These are phyloP conservation scores for Nibea albiflora DNA, from an alignment of 2,113 vertebrate genomes.

Conservation along the genomic window DNA sequence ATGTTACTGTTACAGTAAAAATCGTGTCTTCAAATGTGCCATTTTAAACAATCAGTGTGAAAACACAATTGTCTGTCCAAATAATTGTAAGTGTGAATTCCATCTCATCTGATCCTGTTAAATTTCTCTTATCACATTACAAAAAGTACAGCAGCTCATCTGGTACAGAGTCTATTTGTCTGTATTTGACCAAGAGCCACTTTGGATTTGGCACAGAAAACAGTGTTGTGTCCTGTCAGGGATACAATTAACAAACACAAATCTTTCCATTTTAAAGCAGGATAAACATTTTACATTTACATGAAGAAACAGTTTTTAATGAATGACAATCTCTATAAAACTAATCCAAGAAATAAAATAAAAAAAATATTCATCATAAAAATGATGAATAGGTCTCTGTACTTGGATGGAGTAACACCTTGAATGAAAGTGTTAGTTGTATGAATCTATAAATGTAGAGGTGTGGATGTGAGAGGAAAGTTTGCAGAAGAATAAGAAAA, in stretches of 20 bases:
- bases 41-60: slow-evolving; percentile 3
- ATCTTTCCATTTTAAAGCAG: background rate
- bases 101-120: slow-evolving; percentile 13
- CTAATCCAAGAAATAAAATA: background rate
- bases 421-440: background rate
- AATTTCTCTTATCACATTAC: slow-evolving; percentile 23
- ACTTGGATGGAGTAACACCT: background rate
- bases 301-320: background rate
- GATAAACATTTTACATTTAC: background rate
- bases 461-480: background rate
- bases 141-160: background rate
- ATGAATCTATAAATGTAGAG: background rate
- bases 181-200: slow-evolving; percentile 14
- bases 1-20: background rate
- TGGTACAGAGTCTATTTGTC: slow-evolving; percentile 8
- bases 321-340: background rate
- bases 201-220: background rate
- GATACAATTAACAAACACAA: background rate
- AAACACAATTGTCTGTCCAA: background rate
- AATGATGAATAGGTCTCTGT: background rate
- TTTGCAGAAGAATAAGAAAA: background rate
- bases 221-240: slow-evolving; percentile 11
- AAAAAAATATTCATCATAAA: too few species aligned
- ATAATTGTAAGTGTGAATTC: slow-evolving; percentile 19
- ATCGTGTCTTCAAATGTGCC: background rate